A percentile compares a stretch with the other conserved stretches of the same genome.
These are phyloP conservation scores for Leptoclinus maculatus DNA, from an alignment of 2,797 vertebrate species.

Conservation along the genomic window DNA sequence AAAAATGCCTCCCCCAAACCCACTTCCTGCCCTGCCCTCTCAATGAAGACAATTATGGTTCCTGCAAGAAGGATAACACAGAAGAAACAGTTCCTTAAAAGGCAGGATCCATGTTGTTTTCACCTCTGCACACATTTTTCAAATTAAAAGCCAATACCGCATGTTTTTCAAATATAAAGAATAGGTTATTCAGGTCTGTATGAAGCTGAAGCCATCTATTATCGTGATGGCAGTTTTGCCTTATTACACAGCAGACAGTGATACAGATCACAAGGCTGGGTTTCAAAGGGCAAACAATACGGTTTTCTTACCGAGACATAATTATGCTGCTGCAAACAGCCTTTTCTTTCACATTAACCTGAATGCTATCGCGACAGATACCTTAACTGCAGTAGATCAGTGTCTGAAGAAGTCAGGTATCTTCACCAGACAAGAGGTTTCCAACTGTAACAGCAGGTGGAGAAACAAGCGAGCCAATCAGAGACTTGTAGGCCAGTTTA, in stretches of 20 bases:
- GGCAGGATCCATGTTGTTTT: slow-evolving; percentile 69
- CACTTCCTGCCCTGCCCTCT: slow-evolving; percentile 84
- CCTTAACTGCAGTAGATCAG: neutral
- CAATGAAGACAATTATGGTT: slow-evolving; percentile 82
- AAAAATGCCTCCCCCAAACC: slow-evolving; percentile 75
- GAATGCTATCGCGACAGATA: neutral
- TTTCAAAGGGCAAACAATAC: neutral
- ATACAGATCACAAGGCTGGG: slow-evolving; percentile 24
- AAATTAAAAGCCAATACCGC: slow-evolving; percentile 60
- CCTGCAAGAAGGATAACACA: slow-evolving; percentile 69
- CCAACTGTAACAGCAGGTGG: neutral
- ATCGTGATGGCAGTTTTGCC: slow-evolving; percentile 19
- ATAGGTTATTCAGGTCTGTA: slow-evolving; percentile 23
- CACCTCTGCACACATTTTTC: slow-evolving; percentile 69
- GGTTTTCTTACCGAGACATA: neutral
- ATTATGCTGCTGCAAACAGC: neutral
- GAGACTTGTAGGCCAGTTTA: neutral
- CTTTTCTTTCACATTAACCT: slow-evolving; percentile 6
- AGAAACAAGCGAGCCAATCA: neutral
- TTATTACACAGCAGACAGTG: slow-evolving; percentile 28
- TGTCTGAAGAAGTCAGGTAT: neutral
- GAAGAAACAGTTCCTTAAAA: slow-evolving; percentile 78
- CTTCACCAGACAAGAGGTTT: neutral
- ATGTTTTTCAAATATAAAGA: slow-evolving; percentile 49
- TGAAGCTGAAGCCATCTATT: slow-evolving; percentile 24